Percentiles rank a stretch among this genome's conserved stretches.
phyloP scores from a whole-genome alignment of 2,797 vertebrate genomes.

The Tangara arthus region DNA sequence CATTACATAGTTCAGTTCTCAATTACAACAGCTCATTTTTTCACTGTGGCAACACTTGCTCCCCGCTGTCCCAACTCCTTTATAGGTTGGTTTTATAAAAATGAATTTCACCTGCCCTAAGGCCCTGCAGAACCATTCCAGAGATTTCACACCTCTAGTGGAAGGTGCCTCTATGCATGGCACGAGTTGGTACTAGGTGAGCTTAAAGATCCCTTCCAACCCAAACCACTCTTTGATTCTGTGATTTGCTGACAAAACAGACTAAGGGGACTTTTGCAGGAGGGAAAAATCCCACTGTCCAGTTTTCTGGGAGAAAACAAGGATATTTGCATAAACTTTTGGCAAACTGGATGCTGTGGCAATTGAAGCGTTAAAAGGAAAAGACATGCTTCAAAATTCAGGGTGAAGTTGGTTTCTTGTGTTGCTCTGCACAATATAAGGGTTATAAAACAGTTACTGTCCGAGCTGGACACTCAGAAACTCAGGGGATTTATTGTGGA shows the following conservation, averaged over 20 bases:
- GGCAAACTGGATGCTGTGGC: neutral
- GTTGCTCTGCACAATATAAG: neutral
- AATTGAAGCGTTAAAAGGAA: neutral
- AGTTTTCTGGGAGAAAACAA: neutral
- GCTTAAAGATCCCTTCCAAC: neutral
- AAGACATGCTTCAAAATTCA: neutral
- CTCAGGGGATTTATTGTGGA: neutral
- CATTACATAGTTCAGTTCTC: neutral
- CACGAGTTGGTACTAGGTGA: fast-evolving
- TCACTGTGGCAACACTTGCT: neutral
- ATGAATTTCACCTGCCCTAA: neutral
- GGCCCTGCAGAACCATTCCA: neutral
- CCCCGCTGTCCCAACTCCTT: neutral
- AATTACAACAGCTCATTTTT: neutral
- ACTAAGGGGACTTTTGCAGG: neutral
- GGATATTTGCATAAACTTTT: neutral
- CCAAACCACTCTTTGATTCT: neutral
- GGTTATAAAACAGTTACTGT: neutral
- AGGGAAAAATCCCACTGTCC: too few relatives aligned
- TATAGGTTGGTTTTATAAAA: fast-evolving
- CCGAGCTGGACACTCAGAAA: neutral
- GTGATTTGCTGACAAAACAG: neutral
- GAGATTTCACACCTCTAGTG: neutral
- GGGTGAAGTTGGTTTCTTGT: neutral
- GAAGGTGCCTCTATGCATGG: neutral